These are phyloP conservation scores for Neostethus bicornis DNA, from an alignment of 2,797 vertebrate genomes.

Conservation along the genomic window DNA sequence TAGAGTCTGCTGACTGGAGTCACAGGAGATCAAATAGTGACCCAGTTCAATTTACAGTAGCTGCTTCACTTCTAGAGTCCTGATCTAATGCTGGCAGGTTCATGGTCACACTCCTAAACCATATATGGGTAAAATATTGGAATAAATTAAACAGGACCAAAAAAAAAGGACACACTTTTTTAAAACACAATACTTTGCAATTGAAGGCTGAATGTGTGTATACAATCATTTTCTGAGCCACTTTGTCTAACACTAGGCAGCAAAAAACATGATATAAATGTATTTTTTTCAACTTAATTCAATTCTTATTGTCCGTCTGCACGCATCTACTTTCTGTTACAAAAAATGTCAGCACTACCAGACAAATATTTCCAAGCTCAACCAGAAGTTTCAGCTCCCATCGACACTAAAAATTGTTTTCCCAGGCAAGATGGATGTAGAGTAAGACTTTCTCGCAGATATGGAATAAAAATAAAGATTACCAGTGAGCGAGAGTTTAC, in stretches of 20 bases:
- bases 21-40: neutral
- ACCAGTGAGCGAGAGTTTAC: constrained; percentile 15
- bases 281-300: too few species aligned
- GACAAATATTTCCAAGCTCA: neutral
- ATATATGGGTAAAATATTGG: neutral
- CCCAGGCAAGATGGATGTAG: constrained; percentile 7
- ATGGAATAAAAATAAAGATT: constrained; percentile 13
- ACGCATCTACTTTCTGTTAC: neutral
- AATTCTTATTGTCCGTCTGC: neutral
- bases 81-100: neutral
- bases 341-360: neutral
- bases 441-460: constrained; percentile 26
- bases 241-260: neutral
- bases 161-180: too few species aligned
- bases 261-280: neutral
- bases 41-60: neutral
- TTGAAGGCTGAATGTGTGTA: too few species aligned
- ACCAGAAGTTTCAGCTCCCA: neutral
- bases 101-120: neutral
- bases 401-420: constrained; percentile 2
- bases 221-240: neutral
- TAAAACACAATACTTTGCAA: too few species aligned
- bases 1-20: neutral
- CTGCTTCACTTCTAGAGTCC: neutral
- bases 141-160: too few species aligned